Evolutionary conservation across 2,888 invertebrate genomes (phyloP), one percentile per base, ranked within the genome.

Genomic region (Chrysomela aeneicollis): DNA sequence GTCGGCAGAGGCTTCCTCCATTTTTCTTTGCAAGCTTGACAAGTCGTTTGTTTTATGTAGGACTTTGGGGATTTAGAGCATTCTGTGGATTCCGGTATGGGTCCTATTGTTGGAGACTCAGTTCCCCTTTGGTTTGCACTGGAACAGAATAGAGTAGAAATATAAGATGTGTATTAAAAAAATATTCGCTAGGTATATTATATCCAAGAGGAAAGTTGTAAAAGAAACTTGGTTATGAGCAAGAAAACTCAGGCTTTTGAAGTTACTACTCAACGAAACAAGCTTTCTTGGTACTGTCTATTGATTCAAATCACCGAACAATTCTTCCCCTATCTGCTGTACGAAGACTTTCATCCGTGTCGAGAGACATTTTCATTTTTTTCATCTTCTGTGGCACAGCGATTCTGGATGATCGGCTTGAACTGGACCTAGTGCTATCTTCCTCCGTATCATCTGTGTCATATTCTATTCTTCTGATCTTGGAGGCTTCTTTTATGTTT

Each of bases 1-100:
- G 30, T 42, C 26, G 57, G 57, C 12, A 57, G 9, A 10, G 57
- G 57, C 3, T 19, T 57, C 26, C 17, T 46, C 57, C 57, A 57
- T 57, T 57, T 57, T 15, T 57, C 47, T 26, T 26, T 57, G 57
- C 57, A 57, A 30, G 57, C 57, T 6, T 42, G 57, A 47, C 57
- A 57, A 0, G 47, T 19, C 17, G 47, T 46, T 47, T 57, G 42
- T 47, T 57, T 57, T 6, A 57, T 37, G 26, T 37, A 15, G n/a
- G 42, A 42, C 42, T 42, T 42, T 1, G 46, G 26, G 46, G 47
- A 12, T 57, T 57, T 26, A 9, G 26, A n/a, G 4, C 46, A 17
- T 26, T 37, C 57, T 42, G n/a, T 2, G 1, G 42, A 15, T 42
- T 35, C 32, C 10, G 8, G 2, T n/a, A 15, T 15, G 1, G 15